phyloP scores from a whole-genome alignment of 2,113 vertebrate species.

The Ophiodon elongatus region DNA sequence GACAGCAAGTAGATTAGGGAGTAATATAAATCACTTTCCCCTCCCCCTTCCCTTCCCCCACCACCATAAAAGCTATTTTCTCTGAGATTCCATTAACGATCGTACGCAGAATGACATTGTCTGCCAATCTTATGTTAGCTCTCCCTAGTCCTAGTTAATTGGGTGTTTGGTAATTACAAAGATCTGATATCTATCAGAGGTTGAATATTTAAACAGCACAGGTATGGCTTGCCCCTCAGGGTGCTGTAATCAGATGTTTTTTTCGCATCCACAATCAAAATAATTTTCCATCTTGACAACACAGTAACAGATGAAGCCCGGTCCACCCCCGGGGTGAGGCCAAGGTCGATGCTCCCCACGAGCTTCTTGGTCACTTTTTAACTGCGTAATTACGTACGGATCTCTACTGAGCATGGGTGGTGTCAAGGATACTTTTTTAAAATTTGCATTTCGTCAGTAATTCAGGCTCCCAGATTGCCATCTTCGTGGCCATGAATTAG shows the following conservation, averaged over 20 bases:
- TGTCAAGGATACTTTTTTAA: neutral
- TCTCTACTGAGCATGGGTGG: neutral
- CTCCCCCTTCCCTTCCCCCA: neutral
- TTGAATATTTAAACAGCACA: conserved; percentile 70
- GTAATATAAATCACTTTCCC: conserved; percentile 51
- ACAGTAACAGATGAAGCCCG: conserved; percentile 30
- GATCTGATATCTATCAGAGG: conserved; percentile 62
- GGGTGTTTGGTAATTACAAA: conserved; percentile 61
- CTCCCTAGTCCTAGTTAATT: conserved; percentile 52
- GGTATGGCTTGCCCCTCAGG: conserved; percentile 47
- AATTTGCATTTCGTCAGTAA: neutral
- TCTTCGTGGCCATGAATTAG: neutral
- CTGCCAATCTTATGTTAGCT: conserved; percentile 44
- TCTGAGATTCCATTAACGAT: conserved; percentile 49
- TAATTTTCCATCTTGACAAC: conserved; percentile 47
- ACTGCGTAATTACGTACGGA: neutral
- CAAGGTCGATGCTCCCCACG: conserved; percentile 25
- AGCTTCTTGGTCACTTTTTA: conserved; percentile 27
- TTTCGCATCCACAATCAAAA: conserved; percentile 30
- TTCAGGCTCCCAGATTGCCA: neutral
- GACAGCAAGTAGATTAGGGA: conserved; percentile 46
- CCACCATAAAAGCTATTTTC: conserved; percentile 52
- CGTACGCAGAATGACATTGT: conserved; percentile 29
- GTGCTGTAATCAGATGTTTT: conserved; percentile 45
- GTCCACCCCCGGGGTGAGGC: conserved; percentile 18